Evolutionary conservation across 2,888 invertebrate genomes (phyloP), one percentile per base, ranked within the genome.

Genomic region (Acronicta leporina): DNA sequence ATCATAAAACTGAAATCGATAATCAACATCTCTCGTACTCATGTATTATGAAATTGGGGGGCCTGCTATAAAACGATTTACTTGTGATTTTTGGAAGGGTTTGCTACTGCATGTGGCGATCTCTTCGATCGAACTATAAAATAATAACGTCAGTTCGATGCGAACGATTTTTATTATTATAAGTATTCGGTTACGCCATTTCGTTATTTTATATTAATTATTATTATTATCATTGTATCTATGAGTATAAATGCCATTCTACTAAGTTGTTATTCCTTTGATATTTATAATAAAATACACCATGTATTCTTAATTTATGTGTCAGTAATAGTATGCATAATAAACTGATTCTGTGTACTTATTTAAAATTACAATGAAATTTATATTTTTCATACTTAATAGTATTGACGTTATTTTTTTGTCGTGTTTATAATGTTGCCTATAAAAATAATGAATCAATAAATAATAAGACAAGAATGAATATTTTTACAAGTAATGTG

Each of bases 401-500:
- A 90, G 86, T 90, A 87, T 88, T 87, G 87, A 84, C 84, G 81
- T 85, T n/a, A n/a, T n/a, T 87, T 90, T 89, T 85, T 91, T 89
- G 87, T 80, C 84, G 86, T 87, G 91, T 91, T 90, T 91, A 79
- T 87, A 88, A 92, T 90, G 91, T 91, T 92, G 91, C 92, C 90
- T 92, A 88, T 89, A 87, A 81, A 80, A 91, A 89, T 91, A 90
- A 90, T 89, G 86, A 92, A 92, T 92, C 92, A 92, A 88, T 92
- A 92, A 89, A 86, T 90, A 90, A 87, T 92, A 92, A 93, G 92
- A 92, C 89, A 88, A 93, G 90, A 92, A 91, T 92, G 88, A 92
- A 94, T 94, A 94, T 94, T 94, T 94, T 94, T 94, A 94, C 94
- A 94, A 91, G 87, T 93, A 94, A 94, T 92, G 90, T 94, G 94